Evolutionary conservation across 2,888 invertebrate genomes (phyloP).

Genomic region (Petrolisthes manimaculis): DNA sequence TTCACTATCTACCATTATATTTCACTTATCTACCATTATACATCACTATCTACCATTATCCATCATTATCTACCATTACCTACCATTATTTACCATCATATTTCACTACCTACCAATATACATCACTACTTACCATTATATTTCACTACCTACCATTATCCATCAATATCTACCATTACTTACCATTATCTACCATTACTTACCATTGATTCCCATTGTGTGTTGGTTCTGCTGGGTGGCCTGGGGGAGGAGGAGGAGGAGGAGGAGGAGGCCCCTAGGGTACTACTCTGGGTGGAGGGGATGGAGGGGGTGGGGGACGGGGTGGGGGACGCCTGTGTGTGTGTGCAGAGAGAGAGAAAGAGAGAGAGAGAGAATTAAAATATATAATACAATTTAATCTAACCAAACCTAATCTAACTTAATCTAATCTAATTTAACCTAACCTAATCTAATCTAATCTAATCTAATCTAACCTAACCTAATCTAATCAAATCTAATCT

Average conservation of each 20-base stretch:
- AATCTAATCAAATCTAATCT: too few relatives aligned
- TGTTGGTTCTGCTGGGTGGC: too few relatives aligned
- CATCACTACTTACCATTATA: neutral
- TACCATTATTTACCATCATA: too few relatives aligned
- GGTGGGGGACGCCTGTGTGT: neutral
- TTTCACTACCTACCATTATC: neutral
- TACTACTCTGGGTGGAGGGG: neutral
- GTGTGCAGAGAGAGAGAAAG: neutral
- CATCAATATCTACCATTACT: neutral
- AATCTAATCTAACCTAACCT: too few relatives aligned
- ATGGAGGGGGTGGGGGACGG: neutral
- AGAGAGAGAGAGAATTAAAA: neutral
- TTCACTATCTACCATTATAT: too few relatives aligned
- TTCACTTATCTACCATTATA: too few relatives aligned
- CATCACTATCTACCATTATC: neutral
- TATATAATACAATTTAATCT: too few relatives aligned
- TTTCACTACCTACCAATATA: too few relatives aligned
- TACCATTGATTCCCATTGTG: neutral
- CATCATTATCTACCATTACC: too few relatives aligned
- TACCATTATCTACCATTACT: neutral
- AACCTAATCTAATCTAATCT: too few relatives aligned
- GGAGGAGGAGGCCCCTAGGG: neutral
- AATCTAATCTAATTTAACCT: too few relatives aligned
- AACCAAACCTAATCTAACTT: too few relatives aligned
- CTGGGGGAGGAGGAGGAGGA: neutral